These are phyloP conservation scores for Drosophila greeni DNA, from an alignment of 2,888 invertebrate species.

Conservation along the genomic window DNA sequence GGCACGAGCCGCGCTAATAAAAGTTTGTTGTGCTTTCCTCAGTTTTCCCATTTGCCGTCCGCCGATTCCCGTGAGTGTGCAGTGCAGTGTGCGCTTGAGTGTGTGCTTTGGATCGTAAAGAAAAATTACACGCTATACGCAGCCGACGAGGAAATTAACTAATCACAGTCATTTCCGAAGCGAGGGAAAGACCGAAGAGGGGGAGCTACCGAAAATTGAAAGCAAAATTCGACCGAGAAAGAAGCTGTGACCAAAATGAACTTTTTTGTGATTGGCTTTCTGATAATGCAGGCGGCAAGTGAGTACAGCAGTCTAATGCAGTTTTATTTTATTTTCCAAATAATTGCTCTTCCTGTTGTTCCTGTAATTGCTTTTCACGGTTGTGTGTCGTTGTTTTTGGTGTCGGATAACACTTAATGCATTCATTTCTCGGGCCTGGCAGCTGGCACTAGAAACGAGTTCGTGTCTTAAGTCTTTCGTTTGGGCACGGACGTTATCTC, in stretches of 20 bases:
- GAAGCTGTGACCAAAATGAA: constrained; percentile 64
- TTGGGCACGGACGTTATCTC: constrained; percentile 10
- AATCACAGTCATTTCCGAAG: constrained; percentile 35
- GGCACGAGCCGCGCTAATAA: constrained; percentile 42
- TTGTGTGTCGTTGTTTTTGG: constrained; percentile 19
- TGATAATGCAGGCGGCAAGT: constrained; percentile 77
- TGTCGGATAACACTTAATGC: constrained; percentile 22
- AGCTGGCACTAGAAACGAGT: constrained; percentile 32
- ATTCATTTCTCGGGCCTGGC: constrained; percentile 8
- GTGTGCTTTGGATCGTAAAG: constrained; percentile 23
- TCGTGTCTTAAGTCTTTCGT: constrained; percentile 60
- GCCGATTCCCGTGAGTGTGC: constrained; percentile 40
- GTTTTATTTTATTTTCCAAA: constrained; percentile 23
- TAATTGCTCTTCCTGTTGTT: constrained; percentile 25
- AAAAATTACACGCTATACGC: constrained; percentile 44
- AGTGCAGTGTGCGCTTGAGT: constrained; percentile 13
- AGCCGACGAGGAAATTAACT: constrained; percentile 47
- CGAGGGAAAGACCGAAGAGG: constrained; percentile 3
- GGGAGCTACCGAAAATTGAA: constrained; percentile 18
- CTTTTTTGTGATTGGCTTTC: constrained; percentile 76
- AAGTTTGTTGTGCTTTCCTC: constrained; percentile 35
- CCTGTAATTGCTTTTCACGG: constrained; percentile 29
- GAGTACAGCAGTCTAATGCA: constrained; percentile 51
- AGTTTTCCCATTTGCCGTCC: constrained; percentile 12
- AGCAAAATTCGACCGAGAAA: constrained; percentile 37